Conservation (phyloP, 2,888 invertebrate species). For the Euzophera pinguis region DNA sequence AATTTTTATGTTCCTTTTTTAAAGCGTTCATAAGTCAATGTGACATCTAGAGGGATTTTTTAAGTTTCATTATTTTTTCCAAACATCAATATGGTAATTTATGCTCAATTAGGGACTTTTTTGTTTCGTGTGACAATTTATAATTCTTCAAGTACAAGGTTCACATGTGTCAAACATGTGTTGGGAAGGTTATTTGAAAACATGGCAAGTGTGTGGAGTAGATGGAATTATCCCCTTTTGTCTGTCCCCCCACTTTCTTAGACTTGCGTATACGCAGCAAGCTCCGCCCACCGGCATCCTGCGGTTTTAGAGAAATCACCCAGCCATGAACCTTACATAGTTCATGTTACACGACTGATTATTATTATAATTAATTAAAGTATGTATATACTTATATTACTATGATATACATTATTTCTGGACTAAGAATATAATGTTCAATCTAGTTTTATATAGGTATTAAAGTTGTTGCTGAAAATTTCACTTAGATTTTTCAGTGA, state of each 20-base stretch:
- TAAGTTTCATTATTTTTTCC: background rate
- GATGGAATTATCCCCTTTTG: slow-evolving; percentile 29
- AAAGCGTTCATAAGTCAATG: slow-evolving; percentile 4
- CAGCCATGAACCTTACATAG: slow-evolving; percentile 38
- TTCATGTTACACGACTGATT: background rate
- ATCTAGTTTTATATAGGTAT: no score
- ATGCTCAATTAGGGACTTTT: slow-evolving; percentile 7
- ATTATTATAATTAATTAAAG: no score
- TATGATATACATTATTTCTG: no score
- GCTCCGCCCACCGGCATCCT: slow-evolving; percentile 61
- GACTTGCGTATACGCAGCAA: slow-evolving; percentile 46
- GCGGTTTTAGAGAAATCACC: slow-evolving; percentile 50
- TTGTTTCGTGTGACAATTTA: background rate
- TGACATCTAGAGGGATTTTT: background rate
- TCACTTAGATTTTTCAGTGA: no score
- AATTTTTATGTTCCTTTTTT: slow-evolving; percentile 4
- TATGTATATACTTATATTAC: no score
- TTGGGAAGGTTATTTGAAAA: slow-evolving; percentile 1
- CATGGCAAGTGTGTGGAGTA: slow-evolving; percentile 22
- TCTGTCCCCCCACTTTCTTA: slow-evolving; percentile 30
- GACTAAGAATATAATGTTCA: no score
- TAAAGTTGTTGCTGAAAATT: no score
- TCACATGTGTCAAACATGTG: slow-evolving; percentile 12
- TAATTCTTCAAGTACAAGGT: slow-evolving; percentile 1
- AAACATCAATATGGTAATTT: slow-evolving; percentile 3